These are phyloP conservation scores for Prionailurus viverrinus DNA, from an alignment of 2,113 vertebrate species.

Conservation along the genomic window DNA sequence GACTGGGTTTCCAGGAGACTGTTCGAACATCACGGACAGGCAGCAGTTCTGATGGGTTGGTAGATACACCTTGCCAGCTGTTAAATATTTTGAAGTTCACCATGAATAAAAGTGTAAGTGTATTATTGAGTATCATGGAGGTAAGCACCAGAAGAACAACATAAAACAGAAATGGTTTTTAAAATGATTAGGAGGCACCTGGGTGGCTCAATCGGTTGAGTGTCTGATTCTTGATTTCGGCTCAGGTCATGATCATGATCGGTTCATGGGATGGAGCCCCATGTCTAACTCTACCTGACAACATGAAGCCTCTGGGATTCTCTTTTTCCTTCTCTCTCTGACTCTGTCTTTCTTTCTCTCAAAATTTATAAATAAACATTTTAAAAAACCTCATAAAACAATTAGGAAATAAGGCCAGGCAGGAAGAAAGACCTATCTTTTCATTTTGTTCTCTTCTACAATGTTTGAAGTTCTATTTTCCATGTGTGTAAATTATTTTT, in stretches of 20 bases:
- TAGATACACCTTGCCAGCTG: not conserved
- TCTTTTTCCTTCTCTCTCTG: no score
- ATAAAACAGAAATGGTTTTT: not conserved
- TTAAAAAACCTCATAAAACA: not conserved
- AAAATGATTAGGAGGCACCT: not conserved
- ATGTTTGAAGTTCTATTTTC: not conserved
- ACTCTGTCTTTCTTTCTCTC: no score
- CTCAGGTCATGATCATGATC: no score
- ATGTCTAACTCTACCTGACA: no score
- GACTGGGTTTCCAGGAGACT: not conserved
- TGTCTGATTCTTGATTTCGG: no score
- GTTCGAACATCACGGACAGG: not conserved
- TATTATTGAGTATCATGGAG: not conserved
- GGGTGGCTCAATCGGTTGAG: no score
- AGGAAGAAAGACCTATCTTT: not conserved
- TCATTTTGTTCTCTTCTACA: not conserved
- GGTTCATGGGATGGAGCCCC: no score
- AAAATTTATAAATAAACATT: no score
- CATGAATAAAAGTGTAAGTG: not conserved
- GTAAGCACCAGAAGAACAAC: not conserved
- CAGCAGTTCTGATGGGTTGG: not conserved
- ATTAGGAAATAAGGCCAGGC: not conserved
- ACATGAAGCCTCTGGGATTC: no score
- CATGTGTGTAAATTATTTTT: not conserved
- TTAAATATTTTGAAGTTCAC: constrained; percentile 3